Conservation (phyloP, 2,888 invertebrate genomes). For the Drosophila demipolita region DNA sequence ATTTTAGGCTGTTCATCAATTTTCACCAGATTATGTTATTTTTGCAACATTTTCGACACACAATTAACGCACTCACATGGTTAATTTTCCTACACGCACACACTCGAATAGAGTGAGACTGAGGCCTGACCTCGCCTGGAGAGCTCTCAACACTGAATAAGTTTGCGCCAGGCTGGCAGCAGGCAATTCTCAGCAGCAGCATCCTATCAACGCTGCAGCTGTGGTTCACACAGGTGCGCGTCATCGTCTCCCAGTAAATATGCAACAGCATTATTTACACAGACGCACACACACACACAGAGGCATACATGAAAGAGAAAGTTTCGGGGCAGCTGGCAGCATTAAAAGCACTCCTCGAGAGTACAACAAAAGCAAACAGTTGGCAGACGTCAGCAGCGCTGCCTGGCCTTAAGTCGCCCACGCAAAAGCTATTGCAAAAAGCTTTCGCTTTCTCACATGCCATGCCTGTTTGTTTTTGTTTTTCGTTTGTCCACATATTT, state of each 20-base stretch:
- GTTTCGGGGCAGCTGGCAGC: slow-evolving; percentile 58
- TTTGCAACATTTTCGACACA: slow-evolving; percentile 22
- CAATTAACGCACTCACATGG: slow-evolving; percentile 36
- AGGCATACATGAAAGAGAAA: slow-evolving; percentile 52
- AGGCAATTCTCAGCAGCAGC: slow-evolving; percentile 39
- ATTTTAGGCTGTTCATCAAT: slow-evolving; percentile 54
- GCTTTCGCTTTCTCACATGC: slow-evolving; percentile 41
- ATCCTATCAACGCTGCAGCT: slow-evolving; percentile 62
- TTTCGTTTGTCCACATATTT: slow-evolving; percentile 9
- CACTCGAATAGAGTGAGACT: slow-evolving; percentile 16
- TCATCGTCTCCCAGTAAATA: slow-evolving; percentile 66
- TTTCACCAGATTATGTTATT: slow-evolving; percentile 49
- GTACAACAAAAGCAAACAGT: slow-evolving; percentile 77
- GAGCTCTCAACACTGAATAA: slow-evolving; percentile 66
- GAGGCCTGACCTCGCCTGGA: slow-evolving; percentile 66
- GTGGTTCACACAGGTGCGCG: slow-evolving; percentile 59
- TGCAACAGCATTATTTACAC: slow-evolving; percentile 66
- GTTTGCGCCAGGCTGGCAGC: slow-evolving; percentile 30
- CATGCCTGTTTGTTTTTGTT: slow-evolving; percentile 26
- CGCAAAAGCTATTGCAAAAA: slow-evolving; percentile 67
- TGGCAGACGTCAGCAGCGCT: slow-evolving; percentile 66
- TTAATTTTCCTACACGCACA: slow-evolving; percentile 28
- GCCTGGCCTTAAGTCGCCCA: slow-evolving; percentile 74
- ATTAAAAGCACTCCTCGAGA: not conserved
- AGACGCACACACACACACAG: slow-evolving; percentile 8